These are phyloP conservation scores for Mormyrops attenuatus DNA, from an alignment of 2,797 vertebrate species.

Conservation along the genomic window DNA sequence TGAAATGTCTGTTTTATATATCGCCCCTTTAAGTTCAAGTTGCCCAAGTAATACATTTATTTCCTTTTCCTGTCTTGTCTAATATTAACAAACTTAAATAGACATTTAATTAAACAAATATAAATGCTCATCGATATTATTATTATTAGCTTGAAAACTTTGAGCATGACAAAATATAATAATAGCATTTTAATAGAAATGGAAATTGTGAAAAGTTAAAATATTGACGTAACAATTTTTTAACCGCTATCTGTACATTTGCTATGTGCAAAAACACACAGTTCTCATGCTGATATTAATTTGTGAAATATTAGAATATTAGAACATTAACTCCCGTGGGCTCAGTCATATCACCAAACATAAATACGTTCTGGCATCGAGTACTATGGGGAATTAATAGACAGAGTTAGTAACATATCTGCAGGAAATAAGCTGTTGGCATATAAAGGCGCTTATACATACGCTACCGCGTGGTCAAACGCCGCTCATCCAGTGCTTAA, in stretches of 20 bases:
- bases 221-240: neutral
- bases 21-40: neutral
- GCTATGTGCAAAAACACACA: neutral
- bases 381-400: conserved; percentile 53
- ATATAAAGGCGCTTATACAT: conserved; percentile 48
- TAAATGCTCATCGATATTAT: neutral
- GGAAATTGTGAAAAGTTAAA: neutral
- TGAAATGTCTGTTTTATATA: conserved; percentile 19
- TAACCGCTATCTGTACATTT: neutral
- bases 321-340: conserved; percentile 45
- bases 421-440: conserved; percentile 63
- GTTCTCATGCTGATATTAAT: neutral
- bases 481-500: neutral
- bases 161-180: neutral
- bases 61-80: neutral
- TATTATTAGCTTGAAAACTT: conserved; percentile 7
- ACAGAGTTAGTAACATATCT: conserved; percentile 58
- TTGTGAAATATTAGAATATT: neutral
- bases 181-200: neutral
- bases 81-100: neutral
- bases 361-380: conserved; percentile 57
- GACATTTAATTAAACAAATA: neutral
- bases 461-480: neutral
- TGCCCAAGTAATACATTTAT: neutral
- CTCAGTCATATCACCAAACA: conserved; percentile 49